Conservation (phyloP, 2,113 vertebrate genomes). For the Scopus umbretta region DNA sequence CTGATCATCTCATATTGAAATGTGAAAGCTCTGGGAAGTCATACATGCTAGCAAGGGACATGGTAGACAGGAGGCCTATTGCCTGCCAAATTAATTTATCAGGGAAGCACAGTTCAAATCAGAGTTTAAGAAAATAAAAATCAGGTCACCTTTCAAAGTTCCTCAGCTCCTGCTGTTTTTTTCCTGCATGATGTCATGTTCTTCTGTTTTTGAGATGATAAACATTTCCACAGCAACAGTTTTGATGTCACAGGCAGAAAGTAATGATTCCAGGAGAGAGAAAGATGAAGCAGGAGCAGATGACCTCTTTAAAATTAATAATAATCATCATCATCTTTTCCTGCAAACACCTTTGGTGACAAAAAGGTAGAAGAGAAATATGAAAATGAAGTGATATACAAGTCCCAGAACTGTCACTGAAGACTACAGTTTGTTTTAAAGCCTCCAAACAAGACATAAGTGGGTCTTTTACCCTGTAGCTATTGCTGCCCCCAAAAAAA, state of each 20-base stretch:
- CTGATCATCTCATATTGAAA: background rate
- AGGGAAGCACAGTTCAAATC: background rate
- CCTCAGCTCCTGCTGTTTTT: background rate
- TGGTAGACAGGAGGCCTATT: background rate
- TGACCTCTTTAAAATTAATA: background rate
- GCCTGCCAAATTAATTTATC: background rate
- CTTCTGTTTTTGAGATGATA: constrained; percentile 7
- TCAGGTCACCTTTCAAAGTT: background rate
- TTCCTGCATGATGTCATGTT: background rate
- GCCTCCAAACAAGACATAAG: background rate
- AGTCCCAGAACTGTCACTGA: constrained; percentile 7
- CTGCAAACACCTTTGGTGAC: background rate
- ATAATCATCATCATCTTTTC: background rate
- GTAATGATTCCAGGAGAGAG: background rate
- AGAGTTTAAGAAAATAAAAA: background rate
- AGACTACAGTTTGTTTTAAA: background rate
- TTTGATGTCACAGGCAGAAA: background rate
- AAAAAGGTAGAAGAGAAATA: background rate
- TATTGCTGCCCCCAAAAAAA: background rate
- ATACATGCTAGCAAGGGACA: background rate
- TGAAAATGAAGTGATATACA: background rate
- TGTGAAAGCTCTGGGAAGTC: background rate
- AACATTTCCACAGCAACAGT: background rate
- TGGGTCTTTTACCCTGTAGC: background rate
- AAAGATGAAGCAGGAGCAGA: background rate